These are phyloP conservation scores for cat (Felis catus) DNA, from an alignment of 2,113 vertebrate genomes.

Conservation along the genomic window F.catus_Fca126_mat1.0 CM031416.1:41857501-41858000, in stretches of 20 bases:
- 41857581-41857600: neutral
- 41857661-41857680: neutral
- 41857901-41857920: neutral
- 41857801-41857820: neutral
- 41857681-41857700: neutral
- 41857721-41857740: neutral
- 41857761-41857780: neutral
- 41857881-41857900: neutral
- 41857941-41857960: neutral
- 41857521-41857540: neutral
- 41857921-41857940: neutral
- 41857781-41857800: neutral
- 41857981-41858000: no score
- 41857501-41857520: neutral
- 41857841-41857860: neutral
- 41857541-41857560: neutral
- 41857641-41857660: neutral
- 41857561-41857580: fast-evolving
- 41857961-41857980: neutral
- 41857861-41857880: neutral
- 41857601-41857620: neutral
- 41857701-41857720: neutral
- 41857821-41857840: neutral
- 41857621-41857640: neutral
- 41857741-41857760: neutral